These are phyloP conservation scores for Poeciliopsis turrubarensis DNA, from an alignment of 2,113 vertebrate genomes.

Conservation along the genomic window DNA sequence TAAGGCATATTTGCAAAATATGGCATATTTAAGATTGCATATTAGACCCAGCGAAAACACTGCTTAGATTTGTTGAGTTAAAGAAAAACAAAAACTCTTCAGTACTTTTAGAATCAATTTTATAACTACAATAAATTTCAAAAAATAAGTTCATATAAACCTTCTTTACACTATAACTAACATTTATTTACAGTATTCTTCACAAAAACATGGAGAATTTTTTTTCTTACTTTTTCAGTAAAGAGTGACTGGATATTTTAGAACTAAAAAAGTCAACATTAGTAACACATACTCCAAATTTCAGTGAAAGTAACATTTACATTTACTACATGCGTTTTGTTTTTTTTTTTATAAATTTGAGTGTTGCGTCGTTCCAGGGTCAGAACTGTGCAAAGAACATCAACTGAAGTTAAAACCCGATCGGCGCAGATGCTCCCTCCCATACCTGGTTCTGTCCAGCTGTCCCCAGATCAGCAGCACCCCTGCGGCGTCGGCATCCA, in stretches of 20 bases:
- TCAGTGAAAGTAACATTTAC: background rate
- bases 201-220: no score
- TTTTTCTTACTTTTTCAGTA: no score
- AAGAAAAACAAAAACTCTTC: background rate
- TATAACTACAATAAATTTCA: background rate
- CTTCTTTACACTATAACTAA: no score
- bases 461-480: constrained; percentile 92
- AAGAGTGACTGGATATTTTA: background rate
- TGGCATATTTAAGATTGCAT: background rate
- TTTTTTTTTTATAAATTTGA: no score
- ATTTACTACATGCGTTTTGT: no score
- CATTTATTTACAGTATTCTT: no score
- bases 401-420: background rate
- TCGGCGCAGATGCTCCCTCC: background rate
- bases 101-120: background rate
- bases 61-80: no score
- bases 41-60: background rate
- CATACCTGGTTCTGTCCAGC: constrained; percentile 80
- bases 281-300: background rate
- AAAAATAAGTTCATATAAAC: background rate
- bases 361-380: no score
- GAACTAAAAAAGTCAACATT: background rate
- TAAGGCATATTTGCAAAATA: background rate
- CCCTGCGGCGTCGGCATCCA: constrained; percentile 90
- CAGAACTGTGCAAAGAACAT: no score